Conservation (phyloP, 2,113 vertebrate genomes). For the Podarcis raffonei region DNA sequence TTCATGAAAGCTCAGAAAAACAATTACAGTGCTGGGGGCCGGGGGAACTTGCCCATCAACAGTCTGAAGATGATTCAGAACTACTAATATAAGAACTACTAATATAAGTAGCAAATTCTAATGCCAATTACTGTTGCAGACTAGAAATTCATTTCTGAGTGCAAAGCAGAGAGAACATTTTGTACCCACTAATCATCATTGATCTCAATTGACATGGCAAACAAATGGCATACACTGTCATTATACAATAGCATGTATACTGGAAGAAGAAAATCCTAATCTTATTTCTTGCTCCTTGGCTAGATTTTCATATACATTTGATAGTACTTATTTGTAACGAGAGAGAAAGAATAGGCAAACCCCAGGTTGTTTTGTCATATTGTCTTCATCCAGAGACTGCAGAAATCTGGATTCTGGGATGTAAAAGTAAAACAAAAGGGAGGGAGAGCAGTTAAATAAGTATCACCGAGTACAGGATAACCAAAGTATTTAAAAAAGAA, state of each 20-base stretch:
- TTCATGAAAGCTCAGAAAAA: not conserved
- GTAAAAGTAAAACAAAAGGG: not conserved
- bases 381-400: constrained; percentile 92
- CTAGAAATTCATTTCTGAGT: not conserved
- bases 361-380: constrained; percentile 98
- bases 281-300: constrained; percentile 2
- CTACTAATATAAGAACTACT: not conserved
- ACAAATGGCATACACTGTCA: not conserved
- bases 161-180: constrained; percentile 14
- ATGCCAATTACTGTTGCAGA: not conserved
- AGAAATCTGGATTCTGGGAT: constrained; percentile 91
- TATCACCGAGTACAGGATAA: not conserved
- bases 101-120: constrained; percentile 5
- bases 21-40: not conserved
- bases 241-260: constrained; percentile 18
- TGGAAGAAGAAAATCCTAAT: constrained; percentile 16
- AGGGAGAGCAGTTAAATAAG: constrained; percentile 1
- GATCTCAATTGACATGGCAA: constrained; percentile 3
- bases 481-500: not conserved
- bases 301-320: constrained; percentile 41
- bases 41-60: not conserved
- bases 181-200: constrained; percentile 22
- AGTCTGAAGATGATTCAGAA: not conserved
- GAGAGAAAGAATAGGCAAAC: constrained; percentile 77
- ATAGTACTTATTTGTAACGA: constrained; percentile 27